Evolutionary conservation across 2,888 invertebrate species (phyloP).

Genomic region (Synanthedon tipuliformis): DNA sequence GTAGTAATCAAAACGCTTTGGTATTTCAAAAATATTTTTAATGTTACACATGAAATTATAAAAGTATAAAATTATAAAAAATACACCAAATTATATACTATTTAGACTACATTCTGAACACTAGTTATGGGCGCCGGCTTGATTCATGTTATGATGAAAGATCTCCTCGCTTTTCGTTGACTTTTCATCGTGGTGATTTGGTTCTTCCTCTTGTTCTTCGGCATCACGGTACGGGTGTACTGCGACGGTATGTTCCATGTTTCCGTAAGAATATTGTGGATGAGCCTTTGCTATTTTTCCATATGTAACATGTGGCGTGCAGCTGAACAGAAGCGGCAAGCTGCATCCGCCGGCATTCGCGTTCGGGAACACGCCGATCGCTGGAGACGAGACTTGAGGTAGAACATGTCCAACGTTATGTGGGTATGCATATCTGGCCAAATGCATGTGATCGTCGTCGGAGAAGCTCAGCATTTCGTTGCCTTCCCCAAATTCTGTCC

Average conservation of each 20-base stretch:
- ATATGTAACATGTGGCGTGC: conserved; percentile 43
- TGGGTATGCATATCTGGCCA: conserved; percentile 24
- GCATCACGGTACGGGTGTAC: conserved; percentile 29
- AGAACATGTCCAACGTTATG: conserved; percentile 3
- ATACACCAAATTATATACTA: not conserved
- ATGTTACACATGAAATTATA: not conserved
- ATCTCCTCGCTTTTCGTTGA: not conserved
- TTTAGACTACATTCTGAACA: not conserved
- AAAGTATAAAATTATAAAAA: not conserved
- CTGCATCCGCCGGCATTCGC: conserved; percentile 39
- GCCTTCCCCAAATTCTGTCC: conserved; percentile 19
- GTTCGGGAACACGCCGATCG: conserved; percentile 45
- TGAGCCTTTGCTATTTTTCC: conserved; percentile 32
- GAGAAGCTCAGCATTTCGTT: conserved; percentile 37
- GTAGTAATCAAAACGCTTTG: not conserved
- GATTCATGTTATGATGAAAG: not conserved
- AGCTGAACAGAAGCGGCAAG: conserved; percentile 50
- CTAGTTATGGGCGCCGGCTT: not conserved
- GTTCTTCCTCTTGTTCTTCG: conserved; percentile 18
- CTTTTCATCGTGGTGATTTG: conserved; percentile 16
- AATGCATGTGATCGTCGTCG: conserved; percentile 26
- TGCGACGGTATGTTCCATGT: not conserved
- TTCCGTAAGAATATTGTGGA: conserved; percentile 13
- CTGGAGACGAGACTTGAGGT: conserved; percentile 17
- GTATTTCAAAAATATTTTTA: not conserved